Evolutionary conservation across 2,797 vertebrate species (phyloP).

Genomic region (Mycteria americana): DNA sequence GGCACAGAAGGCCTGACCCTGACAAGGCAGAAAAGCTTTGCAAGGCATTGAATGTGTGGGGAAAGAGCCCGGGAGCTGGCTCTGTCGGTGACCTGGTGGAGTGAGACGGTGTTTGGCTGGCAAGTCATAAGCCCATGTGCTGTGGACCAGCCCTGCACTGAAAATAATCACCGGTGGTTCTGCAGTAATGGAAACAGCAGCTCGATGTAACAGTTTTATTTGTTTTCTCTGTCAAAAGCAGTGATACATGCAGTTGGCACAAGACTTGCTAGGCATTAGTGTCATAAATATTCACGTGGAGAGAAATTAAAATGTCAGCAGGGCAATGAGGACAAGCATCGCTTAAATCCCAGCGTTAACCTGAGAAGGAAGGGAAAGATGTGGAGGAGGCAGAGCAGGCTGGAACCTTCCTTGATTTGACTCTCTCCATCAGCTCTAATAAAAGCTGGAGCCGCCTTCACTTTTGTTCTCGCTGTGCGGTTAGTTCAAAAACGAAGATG

Average conservation of each 20-base stretch:
- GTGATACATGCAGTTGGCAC: constrained; percentile 42
- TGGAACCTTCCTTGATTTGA: not conserved
- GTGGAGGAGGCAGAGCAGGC: not conserved
- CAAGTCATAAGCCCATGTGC: not conserved
- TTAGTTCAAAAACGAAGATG: not conserved
- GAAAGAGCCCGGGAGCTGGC: not conserved
- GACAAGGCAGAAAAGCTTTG: not conserved
- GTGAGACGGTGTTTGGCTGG: not conserved
- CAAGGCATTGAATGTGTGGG: not conserved
- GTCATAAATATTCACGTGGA: not conserved
- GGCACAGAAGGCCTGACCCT: not conserved
- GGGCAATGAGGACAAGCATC: not conserved
- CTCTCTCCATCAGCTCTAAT: not conserved
- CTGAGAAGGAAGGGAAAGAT: not conserved
- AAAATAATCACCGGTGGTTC: not conserved
- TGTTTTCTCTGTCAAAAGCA: constrained; percentile 10
- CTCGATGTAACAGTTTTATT: constrained; percentile 38
- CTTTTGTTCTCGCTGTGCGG: not conserved
- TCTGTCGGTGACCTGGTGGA: not conserved
- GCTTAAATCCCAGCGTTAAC: not conserved
- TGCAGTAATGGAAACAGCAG: not conserved
- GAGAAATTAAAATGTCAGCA: not conserved
- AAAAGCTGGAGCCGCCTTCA: not conserved
- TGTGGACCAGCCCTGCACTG: not conserved
- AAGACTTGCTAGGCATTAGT: not conserved